Evolutionary conservation across 1,140 invertebrate species (phyloP).

Genomic region (Notospermus geniculatus): DNA sequence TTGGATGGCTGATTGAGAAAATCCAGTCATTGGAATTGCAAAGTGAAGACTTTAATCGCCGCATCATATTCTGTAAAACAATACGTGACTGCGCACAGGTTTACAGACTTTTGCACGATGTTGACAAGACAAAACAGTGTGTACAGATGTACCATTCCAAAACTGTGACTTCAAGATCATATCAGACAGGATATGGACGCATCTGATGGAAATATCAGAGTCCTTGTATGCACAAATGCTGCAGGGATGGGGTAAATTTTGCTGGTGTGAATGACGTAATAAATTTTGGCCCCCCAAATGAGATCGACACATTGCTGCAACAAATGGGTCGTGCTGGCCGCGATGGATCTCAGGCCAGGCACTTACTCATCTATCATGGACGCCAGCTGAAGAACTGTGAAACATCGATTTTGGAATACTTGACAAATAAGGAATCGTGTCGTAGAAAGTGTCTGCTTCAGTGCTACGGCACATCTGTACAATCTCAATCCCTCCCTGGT

Average conservation of each 20-base stretch:
- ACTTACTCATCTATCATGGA: neutral
- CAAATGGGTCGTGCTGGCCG: neutral
- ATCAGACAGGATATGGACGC: neutral
- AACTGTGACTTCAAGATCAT: too few species aligned
- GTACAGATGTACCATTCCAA: too few species aligned
- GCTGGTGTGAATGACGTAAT: neutral
- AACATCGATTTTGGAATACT: too few species aligned
- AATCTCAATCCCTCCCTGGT: too few species aligned
- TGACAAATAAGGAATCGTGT: too few species aligned
- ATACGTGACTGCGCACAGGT: neutral
- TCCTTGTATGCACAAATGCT: too few species aligned
- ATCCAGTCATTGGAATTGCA: too few species aligned
- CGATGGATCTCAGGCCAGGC: neutral
- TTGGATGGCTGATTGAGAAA: too few species aligned
- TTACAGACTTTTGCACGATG: neutral
- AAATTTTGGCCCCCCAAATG: constrained; percentile 1
- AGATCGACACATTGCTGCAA: neutral
- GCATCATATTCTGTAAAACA: neutral
- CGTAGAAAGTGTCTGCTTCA: too few species aligned
- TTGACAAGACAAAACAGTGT: too few species aligned
- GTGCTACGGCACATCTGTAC: too few species aligned
- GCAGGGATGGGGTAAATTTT: constrained; percentile 1
- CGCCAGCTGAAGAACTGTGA: neutral
- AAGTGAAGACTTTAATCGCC: neutral
- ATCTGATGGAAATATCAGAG: neutral